phyloP scores from a whole-genome alignment of 2,113 vertebrate species.

The Empidonax alnorum region DNA sequence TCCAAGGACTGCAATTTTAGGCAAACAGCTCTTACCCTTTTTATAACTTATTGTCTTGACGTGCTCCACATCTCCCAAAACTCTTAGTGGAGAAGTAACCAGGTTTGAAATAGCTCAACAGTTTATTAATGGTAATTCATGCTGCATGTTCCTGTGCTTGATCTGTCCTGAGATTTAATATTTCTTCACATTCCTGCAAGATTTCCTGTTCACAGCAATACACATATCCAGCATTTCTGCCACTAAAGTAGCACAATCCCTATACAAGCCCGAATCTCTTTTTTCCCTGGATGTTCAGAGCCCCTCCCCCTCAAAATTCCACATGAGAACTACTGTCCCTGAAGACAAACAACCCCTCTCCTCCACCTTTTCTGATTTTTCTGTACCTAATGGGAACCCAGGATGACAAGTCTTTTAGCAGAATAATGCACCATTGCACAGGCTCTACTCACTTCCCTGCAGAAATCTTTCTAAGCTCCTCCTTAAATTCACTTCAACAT shows the following conservation, averaged over 20 bases:
- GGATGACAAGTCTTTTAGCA: not conserved
- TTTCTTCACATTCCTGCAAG: not conserved
- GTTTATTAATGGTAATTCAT: not conserved
- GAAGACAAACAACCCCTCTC: not conserved
- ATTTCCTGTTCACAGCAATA: not conserved
- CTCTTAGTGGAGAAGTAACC: not conserved
- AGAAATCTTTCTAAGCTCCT: not conserved
- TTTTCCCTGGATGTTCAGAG: rapidly evolving
- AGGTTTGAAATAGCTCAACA: not conserved
- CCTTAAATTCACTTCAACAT: not conserved
- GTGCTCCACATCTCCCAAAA: not conserved
- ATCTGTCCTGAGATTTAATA: not conserved
- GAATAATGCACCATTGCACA: rapidly evolving
- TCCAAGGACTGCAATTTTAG: not conserved
- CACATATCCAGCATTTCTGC: not conserved
- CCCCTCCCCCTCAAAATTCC: not conserved
- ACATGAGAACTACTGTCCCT: not conserved
- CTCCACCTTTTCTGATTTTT: not conserved
- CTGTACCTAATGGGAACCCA: not conserved
- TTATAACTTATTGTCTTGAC: not conserved
- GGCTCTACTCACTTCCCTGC: not conserved
- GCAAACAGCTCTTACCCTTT: not conserved
- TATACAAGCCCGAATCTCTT: rapidly evolving
- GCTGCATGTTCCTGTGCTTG: not conserved
- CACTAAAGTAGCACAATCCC: not conserved